Conservation (phyloP, 2,888 invertebrate species). For the Lepeophtheirus nordmannii region DNA sequence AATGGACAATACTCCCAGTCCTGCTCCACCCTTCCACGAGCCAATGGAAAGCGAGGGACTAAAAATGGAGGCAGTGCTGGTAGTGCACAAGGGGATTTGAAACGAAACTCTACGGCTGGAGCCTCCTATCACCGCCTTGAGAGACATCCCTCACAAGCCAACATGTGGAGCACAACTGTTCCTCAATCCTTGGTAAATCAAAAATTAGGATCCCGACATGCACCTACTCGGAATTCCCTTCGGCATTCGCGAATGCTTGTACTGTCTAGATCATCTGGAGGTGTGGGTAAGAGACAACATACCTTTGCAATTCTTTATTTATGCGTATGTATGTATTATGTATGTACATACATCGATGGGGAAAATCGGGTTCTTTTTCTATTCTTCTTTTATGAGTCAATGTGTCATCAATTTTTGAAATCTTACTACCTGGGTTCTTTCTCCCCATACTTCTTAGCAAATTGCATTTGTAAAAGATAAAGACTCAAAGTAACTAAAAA, state of each 20-base stretch:
- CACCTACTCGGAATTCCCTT: slow-evolving; percentile 51
- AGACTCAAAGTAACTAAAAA: too few species aligned
- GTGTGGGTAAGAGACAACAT: slow-evolving; percentile 30
- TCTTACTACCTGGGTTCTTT: too few species aligned
- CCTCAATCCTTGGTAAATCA: slow-evolving; percentile 47
- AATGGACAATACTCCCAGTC: slow-evolving; percentile 1
- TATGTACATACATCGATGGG: too few species aligned
- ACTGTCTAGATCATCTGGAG: slow-evolving; percentile 43
- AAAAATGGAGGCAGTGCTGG: not conserved
- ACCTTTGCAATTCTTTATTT: too few species aligned
- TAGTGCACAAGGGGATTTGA: not conserved
- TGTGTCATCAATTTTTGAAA: too few species aligned
- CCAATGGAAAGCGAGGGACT: not conserved
- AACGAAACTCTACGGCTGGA: not conserved
- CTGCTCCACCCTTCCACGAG: not conserved
- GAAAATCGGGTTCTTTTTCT: too few species aligned
- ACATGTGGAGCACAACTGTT: slow-evolving; percentile 46
- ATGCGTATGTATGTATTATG: too few species aligned
- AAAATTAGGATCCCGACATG: slow-evolving; percentile 48
- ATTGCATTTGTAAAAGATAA: too few species aligned
- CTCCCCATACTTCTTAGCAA: too few species aligned
- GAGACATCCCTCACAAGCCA: slow-evolving; percentile 40
- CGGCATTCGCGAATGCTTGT: slow-evolving; percentile 55
- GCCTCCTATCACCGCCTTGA: slow-evolving; percentile 27
- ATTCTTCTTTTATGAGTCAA: too few species aligned